Percentiles rank a stretch among this genome's conserved stretches.
Evolutionary conservation across 1,140 invertebrate genomes (phyloP).

Genomic region (Calephelis virginiensis): DNA sequence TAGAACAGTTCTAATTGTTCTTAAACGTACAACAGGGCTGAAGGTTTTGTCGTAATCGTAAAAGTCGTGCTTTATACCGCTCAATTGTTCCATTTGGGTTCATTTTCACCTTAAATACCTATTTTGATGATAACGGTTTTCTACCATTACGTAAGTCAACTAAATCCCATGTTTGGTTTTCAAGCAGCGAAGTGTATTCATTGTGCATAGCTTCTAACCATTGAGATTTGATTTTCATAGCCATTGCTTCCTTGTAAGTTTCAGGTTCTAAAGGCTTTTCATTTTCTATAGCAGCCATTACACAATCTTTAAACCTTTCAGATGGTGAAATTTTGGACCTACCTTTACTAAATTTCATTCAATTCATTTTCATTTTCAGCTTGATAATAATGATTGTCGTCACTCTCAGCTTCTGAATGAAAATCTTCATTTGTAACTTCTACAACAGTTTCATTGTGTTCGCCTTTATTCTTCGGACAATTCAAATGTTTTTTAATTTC

Average conservation of each 20-base stretch:
- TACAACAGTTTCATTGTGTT: no score
- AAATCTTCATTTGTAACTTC: no score
- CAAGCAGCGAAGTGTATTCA: constrained; percentile 22
- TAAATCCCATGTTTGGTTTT: constrained; percentile 24
- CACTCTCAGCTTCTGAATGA: no score
- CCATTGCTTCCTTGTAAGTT: constrained; percentile 25
- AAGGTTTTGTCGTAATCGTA: constrained; percentile 23
- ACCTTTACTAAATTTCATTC: not conserved
- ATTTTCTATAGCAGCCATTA: not conserved
- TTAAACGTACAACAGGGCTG: constrained; percentile 16
- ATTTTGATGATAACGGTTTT: constrained; percentile 24
- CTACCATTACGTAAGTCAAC: constrained; percentile 19
- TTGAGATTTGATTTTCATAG: not conserved
- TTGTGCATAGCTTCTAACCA: constrained; percentile 10
- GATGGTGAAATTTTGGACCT: not conserved
- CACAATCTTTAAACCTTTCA: constrained; percentile 4
- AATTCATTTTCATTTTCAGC: no score
- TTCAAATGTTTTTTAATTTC: no score
- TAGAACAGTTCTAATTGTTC: constrained; percentile 21
- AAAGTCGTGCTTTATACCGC: constrained; percentile 20
- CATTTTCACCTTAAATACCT: constrained; percentile 22
- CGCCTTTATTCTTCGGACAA: no score
- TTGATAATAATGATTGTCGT: no score
- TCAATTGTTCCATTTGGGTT: constrained; percentile 20
- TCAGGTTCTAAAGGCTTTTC: not conserved